phyloP scores from a whole-genome alignment of 2,888 invertebrate genomes.

The Tachystola acroxantha region DNA sequence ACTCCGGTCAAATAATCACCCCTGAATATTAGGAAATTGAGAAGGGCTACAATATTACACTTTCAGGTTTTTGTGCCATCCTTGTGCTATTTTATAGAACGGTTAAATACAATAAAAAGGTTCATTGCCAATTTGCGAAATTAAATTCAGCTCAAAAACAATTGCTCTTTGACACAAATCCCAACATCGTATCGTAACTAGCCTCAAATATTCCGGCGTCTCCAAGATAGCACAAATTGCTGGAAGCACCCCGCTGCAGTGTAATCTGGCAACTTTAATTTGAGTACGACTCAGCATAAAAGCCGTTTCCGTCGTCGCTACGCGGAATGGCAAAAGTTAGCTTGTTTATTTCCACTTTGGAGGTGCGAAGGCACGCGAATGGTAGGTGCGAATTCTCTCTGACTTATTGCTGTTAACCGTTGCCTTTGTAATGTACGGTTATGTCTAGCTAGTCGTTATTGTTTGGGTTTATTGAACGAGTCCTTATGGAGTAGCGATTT shows the following conservation, averaged over 20 bases:
- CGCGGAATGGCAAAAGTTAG: conserved; percentile 59
- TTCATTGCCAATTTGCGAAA: too few species aligned
- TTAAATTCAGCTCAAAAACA: conserved; percentile 1
- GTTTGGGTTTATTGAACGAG: conserved; percentile 1
- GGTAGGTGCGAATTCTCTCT: conserved; percentile 45
- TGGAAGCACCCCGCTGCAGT: conserved; percentile 29
- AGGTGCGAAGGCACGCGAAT: conserved; percentile 46
- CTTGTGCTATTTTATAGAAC: too few species aligned
- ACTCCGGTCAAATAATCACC: too few species aligned
- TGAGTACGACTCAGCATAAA: conserved; percentile 40
- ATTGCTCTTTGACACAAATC: not conserved
- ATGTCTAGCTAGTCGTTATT: conserved; percentile 5
- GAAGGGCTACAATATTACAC: too few species aligned
- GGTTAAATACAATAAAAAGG: too few species aligned
- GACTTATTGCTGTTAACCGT: conserved; percentile 34
- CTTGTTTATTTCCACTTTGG: conserved; percentile 60
- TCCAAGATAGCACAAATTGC: conserved; percentile 25
- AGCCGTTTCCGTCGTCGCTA: conserved; percentile 35
- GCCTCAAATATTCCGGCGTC: conserved; percentile 10
- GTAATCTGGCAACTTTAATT: conserved; percentile 51
- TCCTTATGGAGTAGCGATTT: too few species aligned
- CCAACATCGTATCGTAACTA: conserved; percentile 6
- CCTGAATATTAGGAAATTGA: too few species aligned
- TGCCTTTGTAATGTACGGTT: conserved; percentile 10
- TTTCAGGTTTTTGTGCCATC: too few species aligned